A percentile compares a stretch with the other conserved stretches of the same genome.
These are phyloP conservation scores for Epiblema foenella DNA, from an alignment of 2,888 invertebrate species.

Conservation along the genomic window DNA sequence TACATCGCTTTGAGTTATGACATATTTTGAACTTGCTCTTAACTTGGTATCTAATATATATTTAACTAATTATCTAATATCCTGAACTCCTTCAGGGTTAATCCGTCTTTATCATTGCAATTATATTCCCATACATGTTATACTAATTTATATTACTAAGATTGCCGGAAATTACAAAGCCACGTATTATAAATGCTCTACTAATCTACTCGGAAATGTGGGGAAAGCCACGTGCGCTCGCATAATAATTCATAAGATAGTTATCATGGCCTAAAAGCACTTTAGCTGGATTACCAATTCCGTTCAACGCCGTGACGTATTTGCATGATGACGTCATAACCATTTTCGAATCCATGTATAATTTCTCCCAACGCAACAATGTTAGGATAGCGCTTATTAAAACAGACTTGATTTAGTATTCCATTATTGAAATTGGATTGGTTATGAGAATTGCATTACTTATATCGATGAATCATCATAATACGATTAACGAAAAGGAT, in stretches of 20 bases:
- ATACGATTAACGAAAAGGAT: too few species aligned
- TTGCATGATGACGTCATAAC: slow-evolving; percentile 70
- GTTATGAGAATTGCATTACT: slow-evolving; percentile 23
- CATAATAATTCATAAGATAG: slow-evolving; percentile 72
- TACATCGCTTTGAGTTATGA: too few species aligned
- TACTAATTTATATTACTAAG: too few species aligned
- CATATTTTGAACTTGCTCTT: too few species aligned
- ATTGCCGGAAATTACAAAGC: slow-evolving; percentile 17
- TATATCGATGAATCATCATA: slow-evolving; percentile 11
- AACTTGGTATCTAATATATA: too few species aligned
- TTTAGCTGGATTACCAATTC: slow-evolving; percentile 71
- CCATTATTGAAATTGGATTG: slow-evolving; percentile 43
- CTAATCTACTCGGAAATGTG: slow-evolving; percentile 47
- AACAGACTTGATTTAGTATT: slow-evolving; percentile 24
- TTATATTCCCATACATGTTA: too few species aligned
- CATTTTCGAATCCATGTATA: slow-evolving; percentile 62
- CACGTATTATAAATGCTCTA: slow-evolving; percentile 17
- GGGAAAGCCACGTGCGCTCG: slow-evolving; percentile 50
- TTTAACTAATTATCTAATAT: too few species aligned
- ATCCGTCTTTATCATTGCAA: too few species aligned
- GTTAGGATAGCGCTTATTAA: slow-evolving; percentile 43
- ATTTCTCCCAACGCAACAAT: slow-evolving; percentile 58
- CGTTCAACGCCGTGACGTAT: slow-evolving; percentile 58
- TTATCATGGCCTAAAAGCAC: slow-evolving; percentile 71
- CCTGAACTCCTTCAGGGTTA: too few species aligned